phyloP scores from a whole-genome alignment of 2,113 vertebrate species.

The Pitta sordida region DNA sequence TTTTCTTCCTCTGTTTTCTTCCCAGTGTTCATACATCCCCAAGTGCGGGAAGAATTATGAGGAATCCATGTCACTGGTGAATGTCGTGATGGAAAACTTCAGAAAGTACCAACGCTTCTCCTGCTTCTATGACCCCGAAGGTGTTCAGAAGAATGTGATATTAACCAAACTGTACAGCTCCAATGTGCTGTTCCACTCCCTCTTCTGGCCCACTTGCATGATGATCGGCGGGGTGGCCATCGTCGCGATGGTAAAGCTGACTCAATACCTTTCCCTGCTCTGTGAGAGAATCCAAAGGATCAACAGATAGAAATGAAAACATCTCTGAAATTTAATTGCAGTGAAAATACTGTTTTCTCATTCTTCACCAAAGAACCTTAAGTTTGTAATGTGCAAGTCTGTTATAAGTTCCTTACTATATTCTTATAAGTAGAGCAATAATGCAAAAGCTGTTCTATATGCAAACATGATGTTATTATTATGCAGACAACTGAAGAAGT shows the following conservation, averaged over 20 bases:
- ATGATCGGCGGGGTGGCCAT: slow-evolving; percentile 85
- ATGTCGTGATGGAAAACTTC: slow-evolving; percentile 87
- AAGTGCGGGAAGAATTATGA: slow-evolving; percentile 88
- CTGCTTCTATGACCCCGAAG: slow-evolving; percentile 85
- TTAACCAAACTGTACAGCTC: slow-evolving; percentile 87
- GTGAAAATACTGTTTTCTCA: slow-evolving; percentile 80
- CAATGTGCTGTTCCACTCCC: slow-evolving; percentile 83
- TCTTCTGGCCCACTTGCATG: slow-evolving; percentile 92
- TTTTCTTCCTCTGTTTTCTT: not conserved
- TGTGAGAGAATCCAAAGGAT: slow-evolving; percentile 85
- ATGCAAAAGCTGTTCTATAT: slow-evolving; percentile 81
- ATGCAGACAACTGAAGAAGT: slow-evolving; percentile 67
- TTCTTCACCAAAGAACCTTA: slow-evolving; percentile 88
- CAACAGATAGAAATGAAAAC: slow-evolving; percentile 78
- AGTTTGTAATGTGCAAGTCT: slow-evolving; percentile 82
- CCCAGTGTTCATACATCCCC: slow-evolving; percentile 91
- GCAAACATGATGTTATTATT: slow-evolving; percentile 77
- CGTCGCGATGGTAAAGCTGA: slow-evolving; percentile 93
- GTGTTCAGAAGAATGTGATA: slow-evolving; percentile 82
- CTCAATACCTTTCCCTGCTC: slow-evolving; percentile 91
- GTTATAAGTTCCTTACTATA: slow-evolving; percentile 78
- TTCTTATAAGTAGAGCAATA: slow-evolving; percentile 83
- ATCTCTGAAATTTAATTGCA: slow-evolving; percentile 40
- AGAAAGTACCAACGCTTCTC: slow-evolving; percentile 82
- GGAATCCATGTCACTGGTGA: slow-evolving; percentile 77